phyloP scores from a whole-genome alignment of 1,140 invertebrate species.

The Drosophila pectinifera region DNA sequence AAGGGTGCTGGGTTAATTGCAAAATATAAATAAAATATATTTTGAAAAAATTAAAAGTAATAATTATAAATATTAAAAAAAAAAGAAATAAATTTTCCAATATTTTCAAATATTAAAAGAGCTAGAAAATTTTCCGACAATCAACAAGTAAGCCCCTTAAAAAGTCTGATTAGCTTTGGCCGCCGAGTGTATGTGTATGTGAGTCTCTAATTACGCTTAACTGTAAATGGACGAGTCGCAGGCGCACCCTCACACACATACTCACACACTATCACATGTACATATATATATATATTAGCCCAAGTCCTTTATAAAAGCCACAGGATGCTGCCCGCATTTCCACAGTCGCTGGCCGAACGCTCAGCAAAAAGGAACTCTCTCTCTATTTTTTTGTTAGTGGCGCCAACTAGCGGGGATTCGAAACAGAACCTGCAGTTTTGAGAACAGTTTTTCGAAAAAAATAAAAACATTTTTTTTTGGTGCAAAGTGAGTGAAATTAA shows the following conservation, averaged over 20 bases:
- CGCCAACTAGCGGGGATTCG: constrained; percentile 14
- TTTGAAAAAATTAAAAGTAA: no score
- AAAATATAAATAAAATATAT: constrained; percentile 5
- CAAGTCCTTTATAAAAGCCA: constrained; percentile 71
- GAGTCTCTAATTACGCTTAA: constrained; percentile 24
- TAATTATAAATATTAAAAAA: not conserved
- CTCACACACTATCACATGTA: not conserved
- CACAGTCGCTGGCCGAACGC: constrained; percentile 76
- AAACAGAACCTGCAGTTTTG: constrained; percentile 3
- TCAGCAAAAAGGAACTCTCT: constrained; percentile 50
- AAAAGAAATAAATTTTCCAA: not conserved
- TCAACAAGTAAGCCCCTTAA: constrained; percentile 6
- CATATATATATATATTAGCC: constrained; percentile 22
- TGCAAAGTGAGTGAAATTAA: constrained; percentile 29
- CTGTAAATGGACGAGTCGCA: constrained; percentile 29
- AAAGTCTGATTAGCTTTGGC: constrained; percentile 33
- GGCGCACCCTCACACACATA: constrained; percentile 22
- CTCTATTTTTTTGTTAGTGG: constrained; percentile 28
- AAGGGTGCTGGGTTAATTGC: constrained; percentile 8
- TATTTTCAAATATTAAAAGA: no score
- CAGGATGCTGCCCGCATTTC: constrained; percentile 65
- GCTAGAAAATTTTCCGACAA: not conserved
- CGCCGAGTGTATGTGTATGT: not conserved
- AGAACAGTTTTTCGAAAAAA: not conserved
- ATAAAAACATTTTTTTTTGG: constrained; percentile 23